Base-by-base conservation (phyloP, 1,140 invertebrate species). In the Vanessa tameamea region DNA sequence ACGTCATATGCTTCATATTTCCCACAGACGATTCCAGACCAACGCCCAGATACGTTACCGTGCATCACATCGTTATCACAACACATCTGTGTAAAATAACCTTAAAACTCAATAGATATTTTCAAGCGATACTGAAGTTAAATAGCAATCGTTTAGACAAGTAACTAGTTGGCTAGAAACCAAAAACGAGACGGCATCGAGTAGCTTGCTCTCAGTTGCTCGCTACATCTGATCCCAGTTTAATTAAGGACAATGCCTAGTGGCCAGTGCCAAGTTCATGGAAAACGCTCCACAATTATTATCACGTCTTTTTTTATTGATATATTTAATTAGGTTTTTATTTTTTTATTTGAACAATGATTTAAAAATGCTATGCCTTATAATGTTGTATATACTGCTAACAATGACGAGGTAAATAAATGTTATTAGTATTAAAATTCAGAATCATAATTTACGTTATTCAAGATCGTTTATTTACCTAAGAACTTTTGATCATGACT, bases 121-220 rank as follows among this genome's bases (percentile, higher is more conserved):
- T 59, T 48, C 68, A 31, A 59, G 55, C 23, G 55, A 59, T 59
- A 59, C 55, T 69, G 67, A 69, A 73, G 65, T 69, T 73, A 73
- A 73, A 73, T 57, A 73, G 73, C 70, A 74, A 73, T 78, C 72
- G 70, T 73, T 77, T 77, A 72, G 81, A 80, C 74, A 81, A 81
- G 79, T 77, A 84, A 67, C 75, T 78, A 82, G 79, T 88, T 89
- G 87, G 87, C 85, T 79, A 74, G 68, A 73, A 81, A 88, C 86
- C 87, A 89, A 87, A 83, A 86, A 78, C 78, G 76, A 79, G 76
- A 80, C 71, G 76, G 74, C 69, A 76, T 72, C 72, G 64, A 78
- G 71, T 70, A 71, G 68, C 74, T 55, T 57, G 66, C 71, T 73
- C 76, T 78, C 75, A 78, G 77, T 79, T 69, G 75, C 67, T 77